Percentiles rank a stretch among this genome's conserved stretches.
phyloP scores from a whole-genome alignment of 2,888 invertebrate genomes.

The Temnothorax ravouxi region DNA sequence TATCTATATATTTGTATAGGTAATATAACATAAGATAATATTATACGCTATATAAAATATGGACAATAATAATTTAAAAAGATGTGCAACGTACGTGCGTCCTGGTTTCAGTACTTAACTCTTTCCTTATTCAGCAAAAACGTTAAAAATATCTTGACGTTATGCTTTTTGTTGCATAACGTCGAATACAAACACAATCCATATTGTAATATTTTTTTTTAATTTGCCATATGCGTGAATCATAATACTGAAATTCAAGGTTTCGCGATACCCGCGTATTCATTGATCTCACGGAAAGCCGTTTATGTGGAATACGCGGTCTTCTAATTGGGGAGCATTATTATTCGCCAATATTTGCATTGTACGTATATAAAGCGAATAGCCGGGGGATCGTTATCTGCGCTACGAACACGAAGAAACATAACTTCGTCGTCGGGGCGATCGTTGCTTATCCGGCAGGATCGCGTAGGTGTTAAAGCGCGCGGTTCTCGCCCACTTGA shows the following conservation, averaged over 20 bases:
- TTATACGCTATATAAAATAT: background rate
- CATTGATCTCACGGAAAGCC: background rate
- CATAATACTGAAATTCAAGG: background rate
- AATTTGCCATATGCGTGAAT: background rate
- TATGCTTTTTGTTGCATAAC: background rate
- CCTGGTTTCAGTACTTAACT: background rate
- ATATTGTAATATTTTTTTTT: background rate
- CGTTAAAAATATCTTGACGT: background rate
- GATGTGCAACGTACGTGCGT: background rate
- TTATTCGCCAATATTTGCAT: slow-evolving; percentile 64
- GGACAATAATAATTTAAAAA: background rate
- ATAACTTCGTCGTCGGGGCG: slow-evolving; percentile 66
- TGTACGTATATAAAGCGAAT: slow-evolving; percentile 63
- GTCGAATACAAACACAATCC: background rate
- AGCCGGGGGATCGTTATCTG: slow-evolving; percentile 71
- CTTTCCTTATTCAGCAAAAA: background rate
- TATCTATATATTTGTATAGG: background rate
- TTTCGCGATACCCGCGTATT: background rate
- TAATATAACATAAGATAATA: background rate
- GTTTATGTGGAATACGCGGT: slow-evolving; percentile 40
- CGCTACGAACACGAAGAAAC: slow-evolving; percentile 59
- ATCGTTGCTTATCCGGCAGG: slow-evolving; percentile 71
- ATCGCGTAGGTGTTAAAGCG: slow-evolving; percentile 79
- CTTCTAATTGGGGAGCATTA: slow-evolving; percentile 66
- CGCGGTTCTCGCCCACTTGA: slow-evolving; percentile 79